A percentile compares a stretch with the other conserved stretches of the same genome.
Evolutionary conservation across 1,140 invertebrate genomes (phyloP).

Genomic region (Drosophila pallidifrons): DNA sequence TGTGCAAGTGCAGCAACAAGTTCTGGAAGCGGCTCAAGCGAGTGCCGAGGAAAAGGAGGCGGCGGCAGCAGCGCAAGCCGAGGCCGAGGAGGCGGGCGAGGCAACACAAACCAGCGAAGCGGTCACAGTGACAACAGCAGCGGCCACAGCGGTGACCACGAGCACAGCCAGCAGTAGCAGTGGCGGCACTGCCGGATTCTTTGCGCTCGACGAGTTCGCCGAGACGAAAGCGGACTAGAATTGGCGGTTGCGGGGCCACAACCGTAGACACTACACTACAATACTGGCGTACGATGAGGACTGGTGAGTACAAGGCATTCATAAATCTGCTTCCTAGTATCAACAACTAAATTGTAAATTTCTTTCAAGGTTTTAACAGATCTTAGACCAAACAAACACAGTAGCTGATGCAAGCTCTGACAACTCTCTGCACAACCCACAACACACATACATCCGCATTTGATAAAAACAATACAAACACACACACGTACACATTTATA

Average conservation of each 20-base stretch:
- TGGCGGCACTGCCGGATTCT: constrained; percentile 69
- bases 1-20: constrained; percentile 79
- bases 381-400: constrained; percentile 47
- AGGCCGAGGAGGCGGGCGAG: constrained; percentile 57
- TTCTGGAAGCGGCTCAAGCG: constrained; percentile 57
- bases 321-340: neutral
- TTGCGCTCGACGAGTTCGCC: constrained; percentile 76
- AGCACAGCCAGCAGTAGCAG: constrained; percentile 65
- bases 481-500: constrained; percentile 47
- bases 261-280: constrained; percentile 54
- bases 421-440: constrained; percentile 45
- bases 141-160: constrained; percentile 55
- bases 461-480: constrained; percentile 35
- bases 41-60: constrained; percentile 60
- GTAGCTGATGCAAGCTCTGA: constrained; percentile 41
- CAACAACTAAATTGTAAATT: neutral
- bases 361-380: constrained; percentile 59
- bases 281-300: constrained; percentile 72
- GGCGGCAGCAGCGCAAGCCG: constrained; percentile 23
- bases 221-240: constrained; percentile 79
- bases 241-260: constrained; percentile 59
- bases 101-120: constrained; percentile 61
- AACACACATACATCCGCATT: constrained; percentile 36
- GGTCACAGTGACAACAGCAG: constrained; percentile 41
- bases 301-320: constrained; percentile 48